Evolutionary conservation across 2,113 vertebrate genomes (phyloP).

Genomic region (Budorcas taxicolor): DNA sequence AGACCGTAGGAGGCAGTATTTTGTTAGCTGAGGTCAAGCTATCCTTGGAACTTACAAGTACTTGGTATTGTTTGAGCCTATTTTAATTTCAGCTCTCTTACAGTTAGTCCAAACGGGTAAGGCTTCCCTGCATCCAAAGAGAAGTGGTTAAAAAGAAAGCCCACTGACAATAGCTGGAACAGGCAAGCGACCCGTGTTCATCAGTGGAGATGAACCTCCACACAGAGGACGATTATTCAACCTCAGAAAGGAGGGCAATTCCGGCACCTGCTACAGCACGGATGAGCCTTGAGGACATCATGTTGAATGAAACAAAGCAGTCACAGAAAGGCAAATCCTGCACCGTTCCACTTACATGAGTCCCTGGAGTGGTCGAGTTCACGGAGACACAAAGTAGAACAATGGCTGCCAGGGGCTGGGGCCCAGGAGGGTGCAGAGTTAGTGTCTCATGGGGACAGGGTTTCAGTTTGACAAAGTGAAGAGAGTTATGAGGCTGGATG

Average conservation of each 20-base stretch:
- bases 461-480: neutral
- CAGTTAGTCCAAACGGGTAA: neutral
- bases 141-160: neutral
- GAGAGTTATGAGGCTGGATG: neutral
- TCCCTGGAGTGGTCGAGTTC: neutral
- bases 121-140: neutral
- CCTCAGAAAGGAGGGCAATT: neutral
- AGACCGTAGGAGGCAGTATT: neutral
- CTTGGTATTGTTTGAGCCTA: neutral
- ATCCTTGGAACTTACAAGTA: neutral
- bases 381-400: rapidly evolving
- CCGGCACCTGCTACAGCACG: neutral
- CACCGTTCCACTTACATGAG: rapidly evolving
- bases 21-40: neutral
- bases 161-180: neutral
- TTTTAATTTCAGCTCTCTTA: neutral
- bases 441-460: neutral
- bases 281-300: neutral
- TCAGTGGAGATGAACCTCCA: rapidly evolving
- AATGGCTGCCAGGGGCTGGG: neutral
- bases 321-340: neutral
- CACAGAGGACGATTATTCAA: neutral
- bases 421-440: no score
- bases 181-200: neutral
- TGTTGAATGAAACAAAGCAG: neutral